Percentiles rank a stretch among this genome's conserved stretches.
Evolutionary conservation across 2,113 vertebrate species (phyloP).

Genomic region (Heptranchias perlo): DNA sequence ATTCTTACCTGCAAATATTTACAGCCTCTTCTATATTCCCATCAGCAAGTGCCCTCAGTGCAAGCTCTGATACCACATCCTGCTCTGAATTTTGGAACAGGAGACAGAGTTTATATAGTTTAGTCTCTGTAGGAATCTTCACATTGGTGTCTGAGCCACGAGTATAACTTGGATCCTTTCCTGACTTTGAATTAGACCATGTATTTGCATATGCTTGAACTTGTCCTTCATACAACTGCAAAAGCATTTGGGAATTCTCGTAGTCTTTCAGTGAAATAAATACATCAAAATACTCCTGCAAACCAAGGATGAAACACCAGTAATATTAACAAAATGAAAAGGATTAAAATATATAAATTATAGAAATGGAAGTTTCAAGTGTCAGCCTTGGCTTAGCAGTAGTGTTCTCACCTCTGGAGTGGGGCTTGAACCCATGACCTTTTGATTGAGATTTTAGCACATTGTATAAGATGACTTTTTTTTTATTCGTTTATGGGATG

Average conservation of each 20-base stretch:
- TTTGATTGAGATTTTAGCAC: background rate
- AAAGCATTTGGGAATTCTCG: conserved; percentile 58
- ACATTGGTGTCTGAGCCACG: conserved; percentile 53
- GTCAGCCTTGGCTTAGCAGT: background rate
- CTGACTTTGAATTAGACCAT: conserved; percentile 44
- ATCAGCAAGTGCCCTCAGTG: conserved; percentile 63
- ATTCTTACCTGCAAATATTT: conserved; percentile 73
- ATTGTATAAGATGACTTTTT: background rate
- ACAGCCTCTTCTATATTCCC: conserved; percentile 72
- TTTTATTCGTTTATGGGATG: no score
- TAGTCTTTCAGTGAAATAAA: conserved; percentile 77
- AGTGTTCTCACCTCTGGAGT: background rate
- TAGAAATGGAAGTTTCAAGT: background rate
- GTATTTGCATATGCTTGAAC: conserved; percentile 65
- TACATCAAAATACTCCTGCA: conserved; percentile 78
- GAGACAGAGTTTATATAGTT: conserved; percentile 64
- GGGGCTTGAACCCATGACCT: background rate
- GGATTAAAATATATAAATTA: background rate
- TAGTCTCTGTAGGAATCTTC: conserved; percentile 52
- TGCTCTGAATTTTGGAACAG: conserved; percentile 69
- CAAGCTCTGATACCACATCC: conserved; percentile 71
- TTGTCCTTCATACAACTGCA: conserved; percentile 68
- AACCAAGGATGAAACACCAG: conserved; percentile 36
- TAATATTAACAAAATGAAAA: background rate
- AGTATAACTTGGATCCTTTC: conserved; percentile 38